Base-by-base conservation (phyloP, 2,888 invertebrate genomes). In the Bibio marci region DNA sequence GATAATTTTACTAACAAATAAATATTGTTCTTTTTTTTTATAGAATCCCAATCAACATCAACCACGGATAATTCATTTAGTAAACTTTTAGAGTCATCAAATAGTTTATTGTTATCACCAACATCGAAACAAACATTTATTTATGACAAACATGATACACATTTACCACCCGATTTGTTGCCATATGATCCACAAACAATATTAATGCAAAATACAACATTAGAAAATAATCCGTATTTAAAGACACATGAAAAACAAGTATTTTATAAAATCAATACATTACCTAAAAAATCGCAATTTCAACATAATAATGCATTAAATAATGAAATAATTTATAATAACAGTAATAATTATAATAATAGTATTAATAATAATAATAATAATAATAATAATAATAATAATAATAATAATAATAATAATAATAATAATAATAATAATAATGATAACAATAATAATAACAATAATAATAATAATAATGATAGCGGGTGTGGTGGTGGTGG, bases 161-260 rank as follows among this genome's bases (percentile, higher is more conserved):
- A 34, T 37, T 33, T 41, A 33, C 41, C 41, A 25, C 41, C 41
- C 18, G 41, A 41, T 35, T 22, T 41, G 10, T 19, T 41, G 12
- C 35, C 41, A 25, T 40, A 35, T 15, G 35, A 35, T 30, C 31
- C 18, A 34, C 39, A 37, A 27, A 19, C 34, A 17, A 11, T 35
- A 31, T 12, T 13, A 15, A 19, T 30, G 19, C 30, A 30, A 30
- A 40, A 30, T 35, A 31, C 34, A n/a, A 27, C 38, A 35, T 22
- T 34, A 17, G 39, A 39, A 30, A 34, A 17, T 35, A 15, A 26
- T 17, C 17, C 15, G 19, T 33, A 39, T 14, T 12, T 25, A 33
- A 33, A 8, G 2, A 3, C 25, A n/a, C 25, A 35, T 22, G 22
- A 35, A 13, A 14, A 35, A 13, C 14, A 8, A 22, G 8, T 13